These are phyloP conservation scores for Phyllotis vaccarum DNA, from an alignment of 2,797 vertebrate genomes.

Conservation along the genomic window DNA sequence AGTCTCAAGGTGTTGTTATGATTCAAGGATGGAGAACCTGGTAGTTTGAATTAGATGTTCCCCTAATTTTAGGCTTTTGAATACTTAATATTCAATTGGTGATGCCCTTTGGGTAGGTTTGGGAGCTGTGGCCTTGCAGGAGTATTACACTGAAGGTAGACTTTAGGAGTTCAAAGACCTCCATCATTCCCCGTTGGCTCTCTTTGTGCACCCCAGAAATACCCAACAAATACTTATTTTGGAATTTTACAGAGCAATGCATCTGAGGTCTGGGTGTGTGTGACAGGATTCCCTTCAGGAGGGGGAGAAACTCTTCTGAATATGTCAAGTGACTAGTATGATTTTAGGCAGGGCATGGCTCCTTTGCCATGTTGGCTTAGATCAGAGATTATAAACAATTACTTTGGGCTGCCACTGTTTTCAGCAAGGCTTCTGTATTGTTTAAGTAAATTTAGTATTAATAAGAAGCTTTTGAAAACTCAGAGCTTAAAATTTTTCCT, in stretches of 20 bases:
- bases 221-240: background rate
- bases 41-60: background rate
- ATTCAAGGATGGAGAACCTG: background rate
- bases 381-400: background rate
- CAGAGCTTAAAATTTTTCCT: background rate
- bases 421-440: background rate
- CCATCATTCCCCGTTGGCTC: too few species aligned
- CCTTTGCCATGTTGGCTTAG: background rate
- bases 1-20: background rate
- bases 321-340: background rate
- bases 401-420: background rate
- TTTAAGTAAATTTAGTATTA: constrained; percentile 3
- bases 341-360: background rate
- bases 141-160: too few species aligned
- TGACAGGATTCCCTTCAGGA: background rate
- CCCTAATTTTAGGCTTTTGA: background rate
- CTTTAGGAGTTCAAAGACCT: background rate
- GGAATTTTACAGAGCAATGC: background rate
- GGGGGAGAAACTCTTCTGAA: background rate
- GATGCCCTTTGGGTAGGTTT: background rate
- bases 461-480: background rate
- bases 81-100: background rate
- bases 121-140: background rate
- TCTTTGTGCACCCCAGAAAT: background rate
- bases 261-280: background rate